Base-by-base conservation (phyloP, 2,113 vertebrate species). In the Marmota monax region DNA sequence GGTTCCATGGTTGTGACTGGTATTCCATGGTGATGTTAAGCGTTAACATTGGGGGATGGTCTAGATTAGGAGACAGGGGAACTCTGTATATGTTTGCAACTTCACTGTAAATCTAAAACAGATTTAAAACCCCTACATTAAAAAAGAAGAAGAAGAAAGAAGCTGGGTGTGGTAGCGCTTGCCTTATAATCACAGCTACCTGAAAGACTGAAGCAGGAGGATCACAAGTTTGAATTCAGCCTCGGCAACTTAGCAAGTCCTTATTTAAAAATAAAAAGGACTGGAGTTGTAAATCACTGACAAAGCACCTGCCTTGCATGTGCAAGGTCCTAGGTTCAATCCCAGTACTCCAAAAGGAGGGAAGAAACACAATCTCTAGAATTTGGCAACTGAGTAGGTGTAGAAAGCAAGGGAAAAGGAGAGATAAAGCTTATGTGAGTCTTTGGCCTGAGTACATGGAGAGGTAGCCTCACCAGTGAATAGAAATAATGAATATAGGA, bases 11-110 rank as follows among this genome's bases (percentile, higher is more conserved):
- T 4, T 25, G 42, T 34, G 42, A 69, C 65, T 13, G 42, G 9
- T 5, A 4, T 12, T 0, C 42, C 0, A 0, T 10, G 70, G 37
- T 37, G 3, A 4, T n/a, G 9, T 79, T 8, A 91, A 27, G 17
- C 61, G 13, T 18, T 39, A 67, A 14, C 48, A 12, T 0, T 45
- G 12, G 0, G 42, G 0, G 4, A 29, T 61, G 16, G n/a, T 48
- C 61, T 82, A 22, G 18, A 16, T 39, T 27, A 34, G 10, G 34
- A 88, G 90, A 79, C 1, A 9, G 27, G 5, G 17, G 7, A 88
- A 58, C 25, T 76, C 51, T 20, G 1, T 69, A 17, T 39, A 2
- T 65, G n/a, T 77, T 42, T 74, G 42, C 37, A 70, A 23, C 39
- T 85, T 70, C 86, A 74, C 20, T 78, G 14, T 51, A 56, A 80